These are phyloP conservation scores for Anguilla anguilla DNA, from an alignment of 2,797 vertebrate genomes.

Conservation along the genomic window DNA sequence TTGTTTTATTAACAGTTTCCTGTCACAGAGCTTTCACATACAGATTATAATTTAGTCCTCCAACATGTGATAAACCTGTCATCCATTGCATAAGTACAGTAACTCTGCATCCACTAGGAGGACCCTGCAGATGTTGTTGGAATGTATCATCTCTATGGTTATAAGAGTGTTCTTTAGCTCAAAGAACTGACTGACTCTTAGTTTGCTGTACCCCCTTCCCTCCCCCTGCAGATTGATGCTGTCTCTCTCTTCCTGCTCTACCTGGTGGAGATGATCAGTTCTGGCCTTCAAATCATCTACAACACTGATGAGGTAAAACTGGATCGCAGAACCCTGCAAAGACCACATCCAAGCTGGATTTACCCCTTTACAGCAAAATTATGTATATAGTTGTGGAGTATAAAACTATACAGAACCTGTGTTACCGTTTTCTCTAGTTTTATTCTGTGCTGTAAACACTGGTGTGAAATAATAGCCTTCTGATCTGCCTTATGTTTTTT, in stretches of 20 bases:
- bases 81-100: not conserved
- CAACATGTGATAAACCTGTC: not conserved
- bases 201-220: not conserved
- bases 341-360: not conserved
- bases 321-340: not conserved
- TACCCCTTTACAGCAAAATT: not conserved
- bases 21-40: not conserved
- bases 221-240: constrained; percentile 80
- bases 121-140: not conserved
- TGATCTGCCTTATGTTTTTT: constrained; percentile 50
- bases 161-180: not conserved
- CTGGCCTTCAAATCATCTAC: constrained; percentile 94
- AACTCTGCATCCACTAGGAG: not conserved
- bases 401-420: not conserved
- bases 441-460: constrained; percentile 19
- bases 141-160: constrained; percentile 6
- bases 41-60: not conserved
- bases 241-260: constrained; percentile 91
- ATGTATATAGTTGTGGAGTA: not conserved
- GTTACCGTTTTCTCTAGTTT: not conserved
- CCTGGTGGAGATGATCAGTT: constrained; percentile 97
- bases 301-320: constrained; percentile 93
- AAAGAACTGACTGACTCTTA: not conserved
- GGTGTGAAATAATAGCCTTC: constrained; percentile 45
- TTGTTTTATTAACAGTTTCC: not conserved